Percentiles rank a stretch among this genome's conserved stretches.
These are phyloP conservation scores for Sitta carolinensis DNA, from an alignment of 2,797 vertebrate genomes.

Conservation along the genomic window DNA sequence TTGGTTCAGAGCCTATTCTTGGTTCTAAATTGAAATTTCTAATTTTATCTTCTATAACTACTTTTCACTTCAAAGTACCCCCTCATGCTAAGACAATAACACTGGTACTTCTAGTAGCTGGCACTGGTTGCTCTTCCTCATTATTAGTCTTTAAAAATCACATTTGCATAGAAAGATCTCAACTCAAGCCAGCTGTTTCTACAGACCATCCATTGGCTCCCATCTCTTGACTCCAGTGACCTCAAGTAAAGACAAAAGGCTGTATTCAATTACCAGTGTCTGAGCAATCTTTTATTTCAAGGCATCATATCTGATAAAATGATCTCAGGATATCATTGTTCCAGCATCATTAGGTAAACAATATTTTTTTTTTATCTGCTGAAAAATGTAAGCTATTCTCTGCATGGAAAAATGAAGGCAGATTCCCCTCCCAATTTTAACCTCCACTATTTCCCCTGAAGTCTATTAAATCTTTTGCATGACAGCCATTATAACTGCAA, in stretches of 20 bases:
- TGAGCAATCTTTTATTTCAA: background rate
- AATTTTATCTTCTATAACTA: background rate
- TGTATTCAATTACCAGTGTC: background rate
- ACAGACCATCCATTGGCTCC: background rate
- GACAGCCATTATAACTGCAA: background rate
- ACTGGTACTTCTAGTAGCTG: background rate
- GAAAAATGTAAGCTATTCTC: background rate
- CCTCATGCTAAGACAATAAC: background rate
- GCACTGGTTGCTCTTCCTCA: background rate
- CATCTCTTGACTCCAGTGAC: background rate
- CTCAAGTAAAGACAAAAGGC: background rate
- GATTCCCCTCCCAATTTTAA: background rate
- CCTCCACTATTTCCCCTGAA: background rate
- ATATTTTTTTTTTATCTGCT: background rate
- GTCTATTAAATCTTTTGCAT: background rate
- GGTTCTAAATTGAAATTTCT: background rate
- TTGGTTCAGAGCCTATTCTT: background rate
- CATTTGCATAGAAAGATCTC: background rate
- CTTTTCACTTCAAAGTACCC: background rate
- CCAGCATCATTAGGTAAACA: background rate
- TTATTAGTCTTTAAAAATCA: background rate
- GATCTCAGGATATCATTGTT: background rate
- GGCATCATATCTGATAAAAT: background rate
- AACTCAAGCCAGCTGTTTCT: background rate
- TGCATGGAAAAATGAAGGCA: background rate